Evolutionary conservation across 1,140 invertebrate species (phyloP), one percentile per base, ranked within the genome.

Genomic region (Achatina immaculata): DNA sequence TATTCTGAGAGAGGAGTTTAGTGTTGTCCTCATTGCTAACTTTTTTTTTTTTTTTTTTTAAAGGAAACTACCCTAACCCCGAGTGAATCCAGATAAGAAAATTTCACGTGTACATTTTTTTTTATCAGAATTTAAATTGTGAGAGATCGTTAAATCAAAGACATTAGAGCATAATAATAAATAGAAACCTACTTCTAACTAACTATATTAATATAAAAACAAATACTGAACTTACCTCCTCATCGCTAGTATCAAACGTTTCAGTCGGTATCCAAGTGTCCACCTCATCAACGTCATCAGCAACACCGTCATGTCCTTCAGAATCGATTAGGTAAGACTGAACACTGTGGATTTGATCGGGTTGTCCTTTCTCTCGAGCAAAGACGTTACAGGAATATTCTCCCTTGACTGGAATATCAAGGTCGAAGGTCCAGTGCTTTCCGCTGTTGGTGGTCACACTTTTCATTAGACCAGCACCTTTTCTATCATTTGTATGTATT

Each of bases 311-410:
- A 40, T 81, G 68, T 1, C 87, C 89, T n/a, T 83, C 83, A 21
- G 88, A 89, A 62, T 86, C 78, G 38, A 90, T 80, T 31, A 89
- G 84, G 82, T 90, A 90, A 3, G 85, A 83, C 79, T 90, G 86
- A 19, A 89, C 86, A 69, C 87, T 88, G 80, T 88, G 84, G 42
- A 90, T 86, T 58, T 88, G 82, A 24, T 51, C 80, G 0, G 72
- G 76, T 55, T 88, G 77, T 9, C 58, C 83, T 78, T 89, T 88
- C 40, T 85, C 71, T 65, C 84, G 83, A 21, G 85, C 86, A 80
- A 88, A 90, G 51, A 90, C 84, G 81, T 90, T 90, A n/a, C 89
- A 72, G 0, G 88, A 87, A 80, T 89, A 90, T 81, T 90, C 89
- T 0, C 89, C 89, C 11, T 81, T 76, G 6, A 86, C 82, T 6